A percentile compares a stretch with the other conserved stretches of the same genome.
Evolutionary conservation across 2,888 invertebrate species (phyloP).

Genomic region (Drosophila rubida): DNA sequence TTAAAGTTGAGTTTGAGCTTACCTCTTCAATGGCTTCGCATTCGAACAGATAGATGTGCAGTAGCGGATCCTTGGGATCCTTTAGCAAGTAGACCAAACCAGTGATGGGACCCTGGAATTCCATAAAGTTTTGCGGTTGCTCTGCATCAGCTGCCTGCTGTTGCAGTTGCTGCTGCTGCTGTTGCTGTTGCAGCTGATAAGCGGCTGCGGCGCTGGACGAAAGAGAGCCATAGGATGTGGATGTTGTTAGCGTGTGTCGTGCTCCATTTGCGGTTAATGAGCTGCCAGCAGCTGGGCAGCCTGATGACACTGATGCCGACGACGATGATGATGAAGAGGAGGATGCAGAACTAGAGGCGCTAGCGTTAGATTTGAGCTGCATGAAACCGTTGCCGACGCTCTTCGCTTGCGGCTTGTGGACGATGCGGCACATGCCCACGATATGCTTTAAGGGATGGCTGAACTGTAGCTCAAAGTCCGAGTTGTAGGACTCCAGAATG

Average conservation of each 20-base stretch:
- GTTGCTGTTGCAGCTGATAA: conserved; percentile 70
- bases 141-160: conserved; percentile 51
- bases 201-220: conserved; percentile 79
- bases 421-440: conserved; percentile 85
- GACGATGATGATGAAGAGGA: conserved; percentile 15
- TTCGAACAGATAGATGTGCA: conserved; percentile 91
- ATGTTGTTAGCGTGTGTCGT: conserved; percentile 78
- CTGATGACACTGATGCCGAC: conserved; percentile 20
- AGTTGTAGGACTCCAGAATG: conserved; percentile 88
- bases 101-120: conserved; percentile 86
- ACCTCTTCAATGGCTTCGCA: conserved; percentile 89
- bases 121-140: conserved; percentile 82
- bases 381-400: conserved; percentile 82
- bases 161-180: conserved; percentile 47
- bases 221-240: conserved; percentile 82
- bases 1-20: conserved; percentile 84
- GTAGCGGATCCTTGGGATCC: conserved; percentile 89
- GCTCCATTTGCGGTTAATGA: conserved; percentile 60
- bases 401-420: conserved; percentile 82
- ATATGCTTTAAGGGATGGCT: conserved; percentile 88
- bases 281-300: conserved; percentile 26
- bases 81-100: conserved; percentile 91
- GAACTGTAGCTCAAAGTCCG: conserved; percentile 89
- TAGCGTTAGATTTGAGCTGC: conserved; percentile 76
- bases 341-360: conserved; percentile 17